Evolutionary conservation across 2,113 vertebrate genomes (phyloP), one percentile per base, ranked within the genome.

Genomic region (Fulica atra): DNA sequence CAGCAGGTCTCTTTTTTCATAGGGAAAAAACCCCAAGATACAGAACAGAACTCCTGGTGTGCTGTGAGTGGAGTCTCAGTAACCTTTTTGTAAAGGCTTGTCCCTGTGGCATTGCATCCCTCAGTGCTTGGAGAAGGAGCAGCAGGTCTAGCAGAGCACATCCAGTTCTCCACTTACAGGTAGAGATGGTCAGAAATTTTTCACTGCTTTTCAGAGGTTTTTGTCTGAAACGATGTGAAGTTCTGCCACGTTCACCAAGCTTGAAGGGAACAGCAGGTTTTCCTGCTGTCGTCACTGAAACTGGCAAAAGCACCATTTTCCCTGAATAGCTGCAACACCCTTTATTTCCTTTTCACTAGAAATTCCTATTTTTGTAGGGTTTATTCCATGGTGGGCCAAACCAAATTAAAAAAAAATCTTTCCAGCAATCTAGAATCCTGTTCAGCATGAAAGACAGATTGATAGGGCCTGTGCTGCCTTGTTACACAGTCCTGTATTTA

Each of bases 271-370:
- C 10, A 66, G 57, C 13, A 11, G 26, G 9, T 88, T 29, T 84
- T 86, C 21, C n/a, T 73, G 40, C n/a, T 65, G 26, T 88, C 72
- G 44, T 83, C 68, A 46, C 36, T 6, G 16, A 76, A 54, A 48
- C 61, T 85, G 81, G 74, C 70, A 87, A 85, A 66, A 85, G 16
- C 38, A 57, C 50, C 6, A 2, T 83, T 87, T 93, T 82, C 74
- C 35, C 16, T 35, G 38, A 92, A 68, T 31, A 76, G 35, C 60
- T 88, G 44, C 40, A 80, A 54, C 69, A 65, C 40, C 83, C 84
- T 81, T 83, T 48, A 92, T 86, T 97, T 96, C 85, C 74, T 95
- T 70, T 95, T 72, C 50, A 44, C 26, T n/a, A 53, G 54, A 77
- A 92, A 61, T 65, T 72, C 11, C 16, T 79, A 3, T 20, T 65